Percentiles rank a stretch among this genome's conserved stretches.
Evolutionary conservation across 2,888 invertebrate genomes (phyloP).

Genomic region (Caenorhabditis doughertyi): DNA sequence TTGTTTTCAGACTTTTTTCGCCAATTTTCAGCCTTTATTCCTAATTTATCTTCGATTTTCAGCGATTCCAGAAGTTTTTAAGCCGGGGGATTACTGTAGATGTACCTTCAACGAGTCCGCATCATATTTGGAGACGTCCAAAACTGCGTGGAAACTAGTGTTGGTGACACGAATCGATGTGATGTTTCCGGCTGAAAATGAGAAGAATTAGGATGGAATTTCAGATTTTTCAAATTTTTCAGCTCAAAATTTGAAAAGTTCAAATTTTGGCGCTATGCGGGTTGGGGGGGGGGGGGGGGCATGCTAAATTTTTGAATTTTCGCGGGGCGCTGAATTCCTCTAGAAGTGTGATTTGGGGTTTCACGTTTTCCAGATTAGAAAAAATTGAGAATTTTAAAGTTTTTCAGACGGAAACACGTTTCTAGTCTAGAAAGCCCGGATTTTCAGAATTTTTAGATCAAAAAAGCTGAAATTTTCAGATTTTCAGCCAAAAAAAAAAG

Average conservation of each 20-base stretch:
- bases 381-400: no score
- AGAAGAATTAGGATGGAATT: neutral
- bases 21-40: neutral
- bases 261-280: no score
- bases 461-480: neutral
- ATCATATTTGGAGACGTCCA: constrained; percentile 78
- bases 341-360: no score
- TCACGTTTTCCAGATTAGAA: neutral
- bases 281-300: no score
- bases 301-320: no score
- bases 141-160: constrained; percentile 75
- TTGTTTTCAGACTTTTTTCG: neutral
- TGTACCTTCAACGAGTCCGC: constrained; percentile 80
- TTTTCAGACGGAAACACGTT: no score
- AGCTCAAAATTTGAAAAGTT: neutral
- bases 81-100: neutral
- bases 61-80: no score
- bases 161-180: constrained; percentile 75
- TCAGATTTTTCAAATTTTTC: neutral
- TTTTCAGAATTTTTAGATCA: neutral
- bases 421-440: neutral
- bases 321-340: no score
- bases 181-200: constrained; percentile 52
- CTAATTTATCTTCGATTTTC: no score
- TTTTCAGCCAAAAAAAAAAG: neutral